Evolutionary conservation across 2,888 invertebrate species (phyloP).

Genomic region (Mamestra brassicae): DNA sequence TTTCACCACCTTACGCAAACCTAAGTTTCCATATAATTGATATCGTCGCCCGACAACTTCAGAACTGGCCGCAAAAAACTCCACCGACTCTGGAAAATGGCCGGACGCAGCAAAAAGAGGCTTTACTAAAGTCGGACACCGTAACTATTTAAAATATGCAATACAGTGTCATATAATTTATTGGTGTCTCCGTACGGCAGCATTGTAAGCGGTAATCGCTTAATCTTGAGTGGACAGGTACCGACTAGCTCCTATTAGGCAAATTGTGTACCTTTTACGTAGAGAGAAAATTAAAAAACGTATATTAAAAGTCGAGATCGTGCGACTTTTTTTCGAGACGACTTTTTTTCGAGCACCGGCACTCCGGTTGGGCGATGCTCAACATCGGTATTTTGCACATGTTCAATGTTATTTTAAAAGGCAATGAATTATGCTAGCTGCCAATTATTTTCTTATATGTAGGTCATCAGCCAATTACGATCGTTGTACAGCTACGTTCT

Average conservation of each 20-base stretch:
- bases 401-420: constrained; percentile 66
- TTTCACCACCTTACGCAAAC: constrained; percentile 79
- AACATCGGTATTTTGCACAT: constrained; percentile 73
- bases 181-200: constrained; percentile 63
- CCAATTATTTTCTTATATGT: constrained; percentile 65
- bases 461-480: constrained; percentile 62
- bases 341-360: constrained; percentile 50
- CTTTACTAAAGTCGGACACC: constrained; percentile 75
- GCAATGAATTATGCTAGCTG: constrained; percentile 66
- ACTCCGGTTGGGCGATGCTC: constrained; percentile 45
- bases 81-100: constrained; percentile 62
- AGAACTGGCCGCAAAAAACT: constrained; percentile 74
- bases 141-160: constrained; percentile 70
- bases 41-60: constrained; percentile 73
- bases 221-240: constrained; percentile 77
- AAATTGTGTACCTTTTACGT: constrained; percentile 70
- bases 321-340: constrained; percentile 42
- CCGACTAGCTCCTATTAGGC: constrained; percentile 72
- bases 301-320: constrained; percentile 46
- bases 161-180: constrained; percentile 77
- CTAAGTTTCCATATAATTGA: constrained; percentile 83
- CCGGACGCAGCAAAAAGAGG: constrained; percentile 72
- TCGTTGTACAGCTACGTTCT: constrained; percentile 27
- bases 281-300: constrained; percentile 61
- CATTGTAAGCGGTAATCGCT: constrained; percentile 75